Evolutionary conservation across 2,797 vertebrate species (phyloP), one percentile per base, ranked within the genome.

Genomic region (Neomorphus geoffroyi): DNA sequence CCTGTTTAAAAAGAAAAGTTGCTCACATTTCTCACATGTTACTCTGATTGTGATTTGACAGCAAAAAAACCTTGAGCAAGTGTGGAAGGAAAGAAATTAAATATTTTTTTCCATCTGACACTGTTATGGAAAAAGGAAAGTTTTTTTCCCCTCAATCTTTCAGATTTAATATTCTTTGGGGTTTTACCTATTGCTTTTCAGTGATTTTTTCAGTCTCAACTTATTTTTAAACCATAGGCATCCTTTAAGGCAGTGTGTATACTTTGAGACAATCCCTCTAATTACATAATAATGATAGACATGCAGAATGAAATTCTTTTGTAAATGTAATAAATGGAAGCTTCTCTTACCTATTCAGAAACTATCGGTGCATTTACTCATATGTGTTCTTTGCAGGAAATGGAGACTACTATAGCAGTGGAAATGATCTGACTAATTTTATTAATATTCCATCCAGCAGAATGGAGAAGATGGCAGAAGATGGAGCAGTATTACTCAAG

Each of bases 351-450:
- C 28, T 48, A 27, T 43, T 94, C 57, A 54, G 53, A 89, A 85
- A 19, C 32, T 14, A 4, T 28, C 67, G 35, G 18, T 86, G 18
- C 54, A 32, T 75, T 86, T 81, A n/a, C 60, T 93, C 37, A 12
- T 74, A 1, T 96, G 32, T 94, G 43, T 88, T 94, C 32, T 92
- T 61, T 89, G 41, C 95, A 99, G 99, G 99, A 71, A 98, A 93
- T 30, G 99, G 99, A 17, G 98, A 99, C 89, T 99, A 98, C 93
- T 99, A 98, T 94, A 98, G 98, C 92, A 99, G 99, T 56, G 99
- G 99, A 45, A 99, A 99, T 69, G 99, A 99, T 92, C 97, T 99
- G 83, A 98, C 92, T 88, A 99, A 99, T 97, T 99, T 99, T 96
- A 58, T 97, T 26, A 94, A 97, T 13, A 16, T 98, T 69, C 92